phyloP scores from a whole-genome alignment of 1,140 invertebrate species.

The Batillaria attramentaria region DNA sequence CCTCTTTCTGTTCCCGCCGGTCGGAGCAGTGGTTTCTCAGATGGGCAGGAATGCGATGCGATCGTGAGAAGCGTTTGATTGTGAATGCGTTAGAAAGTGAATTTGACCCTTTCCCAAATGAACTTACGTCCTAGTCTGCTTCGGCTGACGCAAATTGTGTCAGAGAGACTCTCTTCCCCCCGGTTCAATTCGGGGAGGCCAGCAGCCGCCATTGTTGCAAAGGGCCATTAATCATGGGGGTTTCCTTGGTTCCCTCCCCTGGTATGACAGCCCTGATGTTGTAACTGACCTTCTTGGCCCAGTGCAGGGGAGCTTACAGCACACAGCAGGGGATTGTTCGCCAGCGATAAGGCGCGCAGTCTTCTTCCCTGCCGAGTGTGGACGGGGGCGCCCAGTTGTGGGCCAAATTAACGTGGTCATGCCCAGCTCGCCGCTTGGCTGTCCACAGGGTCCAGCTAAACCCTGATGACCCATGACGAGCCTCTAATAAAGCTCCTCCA shows the following conservation, averaged over 20 bases:
- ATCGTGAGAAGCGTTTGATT: conserved; percentile 19
- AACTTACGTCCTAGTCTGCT: conserved; percentile 27
- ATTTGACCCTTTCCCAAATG: conserved; percentile 17
- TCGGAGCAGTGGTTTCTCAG: too few relatives aligned
- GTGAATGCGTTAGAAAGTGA: conserved; percentile 21
- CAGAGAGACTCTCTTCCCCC: neutral
- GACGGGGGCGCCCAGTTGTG: neutral
- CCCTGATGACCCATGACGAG: conserved; percentile 24
- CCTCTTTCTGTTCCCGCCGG: too few relatives aligned
- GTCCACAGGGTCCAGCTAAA: conserved; percentile 5
- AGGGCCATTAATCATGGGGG: conserved; percentile 28
- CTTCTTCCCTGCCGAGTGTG: neutral
- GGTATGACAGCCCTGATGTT: conserved; percentile 30
- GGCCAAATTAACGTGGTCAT: conserved; percentile 21
- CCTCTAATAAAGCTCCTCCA: conserved; percentile 15
- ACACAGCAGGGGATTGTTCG: conserved; percentile 19
- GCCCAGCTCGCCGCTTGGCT: neutral
- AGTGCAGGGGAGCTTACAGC: neutral
- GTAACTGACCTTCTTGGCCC: conserved; percentile 27
- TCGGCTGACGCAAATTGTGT: conserved; percentile 26
- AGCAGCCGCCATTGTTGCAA: conserved; percentile 28
- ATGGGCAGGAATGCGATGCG: neutral
- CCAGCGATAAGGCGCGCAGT: neutral
- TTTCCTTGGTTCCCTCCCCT: conserved; percentile 27
- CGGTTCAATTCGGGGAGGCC: too few relatives aligned